Evolutionary conservation across 2,797 vertebrate species (phyloP), one percentile per base, ranked within the genome.

Genomic region (Rhinella marina): DNA sequence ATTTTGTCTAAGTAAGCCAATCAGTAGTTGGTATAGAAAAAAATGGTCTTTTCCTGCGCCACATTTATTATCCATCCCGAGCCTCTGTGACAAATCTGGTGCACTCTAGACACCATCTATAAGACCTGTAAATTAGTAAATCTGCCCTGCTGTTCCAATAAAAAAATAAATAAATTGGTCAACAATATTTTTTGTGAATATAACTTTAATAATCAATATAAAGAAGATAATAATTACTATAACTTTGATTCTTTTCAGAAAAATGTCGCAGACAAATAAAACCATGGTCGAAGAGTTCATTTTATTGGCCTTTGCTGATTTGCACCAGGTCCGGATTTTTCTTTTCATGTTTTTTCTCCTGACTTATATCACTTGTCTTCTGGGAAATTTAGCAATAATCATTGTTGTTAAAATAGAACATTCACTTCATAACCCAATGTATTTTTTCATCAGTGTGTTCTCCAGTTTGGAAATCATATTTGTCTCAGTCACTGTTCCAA

Each of bases 401-500:
- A 16, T 50, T 23, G 10, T 88, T 48, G 50, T 84, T 13, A 84
- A n/a, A n/a, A 7, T 16, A 3, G 73, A 54, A 41, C 73, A 9
- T 68, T 56, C 73, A 21, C 86, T 88, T 57, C 81, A 84, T 23
- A 84, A 21, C 0, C 81, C 81, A 27, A 88, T 88, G 86, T 88
- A 88, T 27, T 78, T 83, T 50, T 88, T 88, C 25, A 83, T 88
- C 41, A 59, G 81, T 27, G 32, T 77, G 21, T 70, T 88, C 23
- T 75, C 86, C 13, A 4, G 6, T 41, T 25, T 79, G 25, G 86
- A 88, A 77, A 48, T 87, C 11, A n/a, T 82, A 0, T 82, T 76
- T 66, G 59, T 83, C 19, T 56, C 80, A 11, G 80, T 57, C 25
- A 88, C 73, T 0, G 50, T 83, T 12, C 86, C 86, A 13, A 88